Evolutionary conservation across 2,888 invertebrate genomes (phyloP).

Genomic region (Drosophila picticornis): DNA sequence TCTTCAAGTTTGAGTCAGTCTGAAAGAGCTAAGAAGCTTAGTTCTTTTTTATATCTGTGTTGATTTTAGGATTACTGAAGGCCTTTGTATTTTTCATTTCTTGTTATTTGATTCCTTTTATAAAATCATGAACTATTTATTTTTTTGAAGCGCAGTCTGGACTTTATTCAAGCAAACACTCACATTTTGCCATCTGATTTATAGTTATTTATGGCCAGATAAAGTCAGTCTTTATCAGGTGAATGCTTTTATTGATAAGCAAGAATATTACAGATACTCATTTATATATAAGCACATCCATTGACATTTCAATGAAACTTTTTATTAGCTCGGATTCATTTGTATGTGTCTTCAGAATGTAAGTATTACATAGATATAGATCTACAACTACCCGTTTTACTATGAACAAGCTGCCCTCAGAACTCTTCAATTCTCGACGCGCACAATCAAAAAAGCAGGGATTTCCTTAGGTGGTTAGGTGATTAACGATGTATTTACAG

Average conservation of each 20-base stretch:
- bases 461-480: conserved; percentile 79
- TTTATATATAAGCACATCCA: conserved; percentile 17
- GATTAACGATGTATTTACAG: conserved; percentile 75
- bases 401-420: conserved; percentile 71
- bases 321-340: neutral
- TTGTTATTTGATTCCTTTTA: neutral
- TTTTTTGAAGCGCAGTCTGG: neutral
- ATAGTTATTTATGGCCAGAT: conserved; percentile 39
- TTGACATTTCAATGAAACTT: neutral
- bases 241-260: conserved; percentile 55
- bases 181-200: conserved; percentile 40
- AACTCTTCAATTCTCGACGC: conserved; percentile 51
- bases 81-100: neutral
- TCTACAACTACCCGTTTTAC: conserved; percentile 67
- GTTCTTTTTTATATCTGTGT: neutral
- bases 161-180: conserved; percentile 7
- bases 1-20: neutral
- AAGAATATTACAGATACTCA: conserved; percentile 24
- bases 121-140: neutral
- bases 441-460: conserved; percentile 75
- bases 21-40: no score
- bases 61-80: neutral
- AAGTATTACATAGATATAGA: neutral
- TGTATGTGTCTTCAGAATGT: neutral
- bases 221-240: conserved; percentile 50